These are phyloP conservation scores for Merops nubicus DNA, from an alignment of 2,113 vertebrate species.

Conservation along the genomic window DNA sequence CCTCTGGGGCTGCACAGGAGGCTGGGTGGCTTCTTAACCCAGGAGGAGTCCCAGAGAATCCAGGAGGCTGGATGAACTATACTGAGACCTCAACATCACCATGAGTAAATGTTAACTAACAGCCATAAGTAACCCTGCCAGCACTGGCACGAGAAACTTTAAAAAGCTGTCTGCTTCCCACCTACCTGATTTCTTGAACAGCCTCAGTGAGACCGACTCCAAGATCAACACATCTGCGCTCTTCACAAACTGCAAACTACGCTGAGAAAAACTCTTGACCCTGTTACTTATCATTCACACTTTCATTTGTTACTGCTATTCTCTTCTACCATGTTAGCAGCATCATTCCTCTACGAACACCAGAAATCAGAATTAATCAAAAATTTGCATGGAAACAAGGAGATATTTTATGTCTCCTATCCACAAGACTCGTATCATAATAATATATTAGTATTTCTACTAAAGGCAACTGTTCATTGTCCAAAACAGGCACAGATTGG, in stretches of 20 bases:
- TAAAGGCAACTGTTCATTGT: fast-evolving
- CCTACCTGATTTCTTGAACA: not conserved
- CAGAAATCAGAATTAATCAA: not conserved
- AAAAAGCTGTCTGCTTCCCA: not conserved
- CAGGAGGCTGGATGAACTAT: not conserved
- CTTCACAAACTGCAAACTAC: not conserved
- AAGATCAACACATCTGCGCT: not conserved
- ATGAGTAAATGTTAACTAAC: not conserved
- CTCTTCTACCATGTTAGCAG: not conserved
- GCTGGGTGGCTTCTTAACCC: not conserved
- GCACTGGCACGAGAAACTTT: not conserved
- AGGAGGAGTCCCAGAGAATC: not conserved
- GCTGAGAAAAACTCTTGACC: not conserved
- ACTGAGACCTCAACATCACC: not conserved
- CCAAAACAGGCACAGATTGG: not conserved
- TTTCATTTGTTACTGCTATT: not conserved
- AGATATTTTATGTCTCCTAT: not conserved
- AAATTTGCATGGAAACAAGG: not conserved
- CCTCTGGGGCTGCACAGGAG: not conserved
- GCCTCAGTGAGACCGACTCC: not conserved
- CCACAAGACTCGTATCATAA: no score
- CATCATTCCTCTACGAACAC: not conserved
- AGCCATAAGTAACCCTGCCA: not conserved
- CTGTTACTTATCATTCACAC: not conserved
- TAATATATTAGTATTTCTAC: not conserved